A percentile compares a stretch with the other conserved stretches of the same genome.
phyloP scores from a whole-genome alignment of 2,113 vertebrate genomes.

The Nesogale talazaci region DNA sequence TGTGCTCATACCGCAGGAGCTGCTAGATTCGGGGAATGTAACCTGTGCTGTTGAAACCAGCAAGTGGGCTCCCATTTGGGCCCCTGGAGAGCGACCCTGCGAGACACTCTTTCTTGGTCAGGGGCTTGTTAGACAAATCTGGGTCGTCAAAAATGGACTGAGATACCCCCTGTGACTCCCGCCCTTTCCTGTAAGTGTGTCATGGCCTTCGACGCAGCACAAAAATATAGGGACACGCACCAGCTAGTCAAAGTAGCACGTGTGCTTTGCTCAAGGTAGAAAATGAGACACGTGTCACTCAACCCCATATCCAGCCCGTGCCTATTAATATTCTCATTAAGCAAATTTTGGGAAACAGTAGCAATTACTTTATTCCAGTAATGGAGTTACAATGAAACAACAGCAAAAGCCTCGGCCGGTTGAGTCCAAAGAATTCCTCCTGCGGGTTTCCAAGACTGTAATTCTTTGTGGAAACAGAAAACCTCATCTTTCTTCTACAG shows the following conservation, averaged over 20 bases:
- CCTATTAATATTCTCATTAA: not conserved
- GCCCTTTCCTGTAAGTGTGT: not conserved
- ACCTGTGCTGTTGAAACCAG: not conserved
- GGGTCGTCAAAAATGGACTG: not conserved
- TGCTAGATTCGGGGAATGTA: not conserved
- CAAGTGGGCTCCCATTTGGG: not conserved
- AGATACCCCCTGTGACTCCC: not conserved
- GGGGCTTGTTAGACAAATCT: not conserved
- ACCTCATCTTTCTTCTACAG: too few relatives aligned
- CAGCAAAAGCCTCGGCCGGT: too few relatives aligned
- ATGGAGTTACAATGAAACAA: not conserved
- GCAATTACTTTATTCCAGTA: not conserved
- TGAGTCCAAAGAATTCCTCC: too few relatives aligned
- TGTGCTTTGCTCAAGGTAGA: not conserved
- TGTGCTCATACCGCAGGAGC: not conserved
- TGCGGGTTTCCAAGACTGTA: too few relatives aligned
- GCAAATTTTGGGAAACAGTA: not conserved
- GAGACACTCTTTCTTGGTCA: not conserved
- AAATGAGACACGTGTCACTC: slow-evolving; percentile 12
- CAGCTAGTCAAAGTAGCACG: not conserved
- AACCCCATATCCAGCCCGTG: not conserved
- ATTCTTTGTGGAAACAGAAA: too few relatives aligned
- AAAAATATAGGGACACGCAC: slow-evolving; percentile 8
- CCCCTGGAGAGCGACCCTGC: not conserved
- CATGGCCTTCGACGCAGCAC: not conserved